Conservation (phyloP, 2,888 invertebrate genomes). For the Dryobotodes eremita region DNA sequence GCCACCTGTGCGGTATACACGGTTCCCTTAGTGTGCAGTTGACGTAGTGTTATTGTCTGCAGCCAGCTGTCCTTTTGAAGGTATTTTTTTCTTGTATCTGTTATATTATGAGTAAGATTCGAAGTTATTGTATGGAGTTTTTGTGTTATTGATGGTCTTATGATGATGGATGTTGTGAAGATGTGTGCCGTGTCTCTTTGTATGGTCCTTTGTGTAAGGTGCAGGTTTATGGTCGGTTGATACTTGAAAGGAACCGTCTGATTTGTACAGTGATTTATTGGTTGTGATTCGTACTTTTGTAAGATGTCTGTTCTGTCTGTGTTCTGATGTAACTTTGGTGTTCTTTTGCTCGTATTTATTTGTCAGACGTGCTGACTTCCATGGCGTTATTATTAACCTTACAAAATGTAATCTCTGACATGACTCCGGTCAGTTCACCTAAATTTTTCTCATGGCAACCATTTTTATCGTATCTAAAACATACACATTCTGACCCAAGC, state of each 20-base stretch:
- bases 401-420: background rate
- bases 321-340: constrained; percentile 4
- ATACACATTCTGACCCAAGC: background rate
- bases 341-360: background rate
- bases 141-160: constrained; percentile 58
- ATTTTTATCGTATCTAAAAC: background rate
- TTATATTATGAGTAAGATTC: constrained; percentile 64
- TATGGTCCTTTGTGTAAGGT: constrained; percentile 30
- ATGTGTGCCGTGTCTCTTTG: constrained; percentile 32
- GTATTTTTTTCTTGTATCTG: constrained; percentile 70
- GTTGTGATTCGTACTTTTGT: constrained; percentile 25
- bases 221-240: constrained; percentile 9
- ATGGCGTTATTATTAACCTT: background rate
- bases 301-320: background rate
- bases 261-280: constrained; percentile 28
- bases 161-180: constrained; percentile 45
- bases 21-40: constrained; percentile 78
- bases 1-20: constrained; percentile 86
- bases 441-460: no score
- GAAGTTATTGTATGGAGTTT: constrained; percentile 58
- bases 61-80: constrained; percentile 75
- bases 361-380: no score
- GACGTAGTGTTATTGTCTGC: constrained; percentile 81
- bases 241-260: constrained; percentile 31
- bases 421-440: background rate